These are phyloP conservation scores for Leptobrachium ailaonicum DNA, from an alignment of 2,113 vertebrate species.

Conservation along the genomic window DNA sequence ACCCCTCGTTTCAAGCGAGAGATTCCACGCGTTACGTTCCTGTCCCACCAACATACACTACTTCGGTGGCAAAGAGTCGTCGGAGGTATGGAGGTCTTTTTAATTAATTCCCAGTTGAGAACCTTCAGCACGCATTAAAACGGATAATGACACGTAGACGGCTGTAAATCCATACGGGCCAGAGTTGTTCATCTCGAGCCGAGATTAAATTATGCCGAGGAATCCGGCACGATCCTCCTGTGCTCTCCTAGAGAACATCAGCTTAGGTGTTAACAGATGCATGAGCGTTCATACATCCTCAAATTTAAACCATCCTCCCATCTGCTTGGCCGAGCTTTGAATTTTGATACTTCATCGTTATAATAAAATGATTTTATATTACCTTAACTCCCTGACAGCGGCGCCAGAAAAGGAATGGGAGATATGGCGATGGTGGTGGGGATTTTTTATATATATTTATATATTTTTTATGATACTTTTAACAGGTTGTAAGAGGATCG, in stretches of 20 bases:
- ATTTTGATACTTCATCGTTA: conserved; percentile 45
- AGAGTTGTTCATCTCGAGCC: conserved; percentile 21
- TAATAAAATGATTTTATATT: conserved; percentile 27
- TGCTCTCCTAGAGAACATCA: conserved; percentile 6
- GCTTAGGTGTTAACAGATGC: conserved; percentile 39
- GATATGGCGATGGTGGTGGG: background rate
- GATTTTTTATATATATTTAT: no score
- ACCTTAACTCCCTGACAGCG: conserved; percentile 23
- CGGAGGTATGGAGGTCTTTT: background rate
- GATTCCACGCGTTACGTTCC: background rate
- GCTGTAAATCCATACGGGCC: background rate
- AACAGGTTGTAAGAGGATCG: background rate
- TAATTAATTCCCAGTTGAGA: conserved; percentile 33
- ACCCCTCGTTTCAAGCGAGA: background rate
- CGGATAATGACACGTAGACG: background rate
- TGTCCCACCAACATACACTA: conserved; percentile 3
- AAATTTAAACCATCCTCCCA: conserved; percentile 31
- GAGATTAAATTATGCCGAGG: conserved; percentile 27
- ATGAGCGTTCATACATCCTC: conserved; percentile 16
- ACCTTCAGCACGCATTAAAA: conserved; percentile 33
- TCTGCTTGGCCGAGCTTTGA: conserved; percentile 40
- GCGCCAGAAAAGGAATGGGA: conserved; percentile 2
- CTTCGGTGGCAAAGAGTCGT: conserved; percentile 23
- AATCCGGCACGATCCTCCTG: conserved; percentile 20
- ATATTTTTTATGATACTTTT: background rate